Evolutionary conservation across 2,888 invertebrate genomes (phyloP).

Genomic region (Taenaris catops): DNA sequence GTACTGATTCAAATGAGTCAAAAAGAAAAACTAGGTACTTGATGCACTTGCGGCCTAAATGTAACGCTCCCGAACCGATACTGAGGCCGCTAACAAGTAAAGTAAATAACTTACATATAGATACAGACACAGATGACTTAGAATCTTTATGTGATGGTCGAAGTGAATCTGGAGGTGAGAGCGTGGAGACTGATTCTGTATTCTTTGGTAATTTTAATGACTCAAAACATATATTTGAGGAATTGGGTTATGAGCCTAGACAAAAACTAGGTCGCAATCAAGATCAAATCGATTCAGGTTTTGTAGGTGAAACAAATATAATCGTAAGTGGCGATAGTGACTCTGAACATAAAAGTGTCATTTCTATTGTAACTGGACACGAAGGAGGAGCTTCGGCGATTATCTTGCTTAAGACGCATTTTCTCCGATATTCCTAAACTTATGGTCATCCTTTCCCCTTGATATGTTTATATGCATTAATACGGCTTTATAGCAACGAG

Average conservation of each 20-base stretch:
- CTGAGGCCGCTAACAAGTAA: constrained; percentile 37
- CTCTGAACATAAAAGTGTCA: constrained; percentile 70
- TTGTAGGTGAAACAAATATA: constrained; percentile 68
- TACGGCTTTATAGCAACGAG: constrained; percentile 59
- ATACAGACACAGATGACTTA: constrained; percentile 85
- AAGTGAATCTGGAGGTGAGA: constrained; percentile 93
- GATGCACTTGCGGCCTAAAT: constrained; percentile 61
- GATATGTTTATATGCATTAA: constrained; percentile 65
- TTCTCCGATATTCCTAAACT: constrained; percentile 19
- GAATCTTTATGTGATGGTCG: constrained; percentile 89
- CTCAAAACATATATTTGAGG: constrained; percentile 60
- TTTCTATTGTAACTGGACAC: constrained; percentile 64
- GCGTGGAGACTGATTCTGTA: constrained; percentile 92
- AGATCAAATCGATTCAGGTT: constrained; percentile 70
- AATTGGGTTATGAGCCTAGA: constrained; percentile 35
- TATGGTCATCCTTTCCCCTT: constrained; percentile 31
- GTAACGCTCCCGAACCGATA: constrained; percentile 38
- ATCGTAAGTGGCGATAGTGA: constrained; percentile 71
- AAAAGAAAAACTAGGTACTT: constrained; percentile 68
- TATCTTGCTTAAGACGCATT: constrained; percentile 12
- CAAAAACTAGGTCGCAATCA: constrained; percentile 38
- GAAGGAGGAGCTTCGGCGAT: constrained; percentile 55
- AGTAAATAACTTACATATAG: constrained; percentile 48
- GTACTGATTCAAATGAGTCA: constrained; percentile 88
- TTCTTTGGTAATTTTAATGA: constrained; percentile 87